Base-by-base conservation (phyloP, 2,888 invertebrate species). In the Micropterix aruncella region DNA sequence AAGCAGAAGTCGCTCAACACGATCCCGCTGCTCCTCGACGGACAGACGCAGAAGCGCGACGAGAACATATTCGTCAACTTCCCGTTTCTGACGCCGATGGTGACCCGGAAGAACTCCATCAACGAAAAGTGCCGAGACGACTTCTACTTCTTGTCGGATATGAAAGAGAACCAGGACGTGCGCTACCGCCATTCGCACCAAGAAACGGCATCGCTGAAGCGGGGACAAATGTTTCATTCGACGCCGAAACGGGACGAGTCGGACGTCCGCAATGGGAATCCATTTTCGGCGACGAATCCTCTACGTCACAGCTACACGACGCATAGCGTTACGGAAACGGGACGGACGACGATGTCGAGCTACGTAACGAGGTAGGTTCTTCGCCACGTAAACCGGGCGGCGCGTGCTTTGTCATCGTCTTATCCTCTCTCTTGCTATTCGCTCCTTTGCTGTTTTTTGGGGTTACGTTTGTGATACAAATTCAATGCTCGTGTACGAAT, bases 21-120 rank as follows among this genome's bases (percentile, higher is more conserved):
- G 4, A 66, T 71, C 43, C 68, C 70, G 40, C 65, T 66, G 44
- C 51, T 63, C 44, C 54, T 64, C 38, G 69, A 69, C 46, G 56
- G 56, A 49, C 56, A 55, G 49, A 58, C 55, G 45, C 18, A 18
- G 9, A 58, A 58, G 48, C 59, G 57, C 56, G 46, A 50, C 7
- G 67, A 66, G 53, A 69, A 70, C 54, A 55, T 77, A 47, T 73
- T 75, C 58, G 70, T 70, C 47, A 70, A 71, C 56, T 71, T 72
- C 47, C 71, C 70, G 43, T 77, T 77, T 54, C 59, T 77, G 50
- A 77, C 78, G 46, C 78, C 78, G 42, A 63, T 74, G 38, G 71
- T 74, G 45, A 68, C 72, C 55, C 56, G 77, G 2, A 70, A 69
- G 60, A 64, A 59, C 52, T 70, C 69, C 16, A 58, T 66, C 5